Base-by-base conservation (phyloP, 2,113 vertebrate genomes). In the Scortum barcoo region DNA sequence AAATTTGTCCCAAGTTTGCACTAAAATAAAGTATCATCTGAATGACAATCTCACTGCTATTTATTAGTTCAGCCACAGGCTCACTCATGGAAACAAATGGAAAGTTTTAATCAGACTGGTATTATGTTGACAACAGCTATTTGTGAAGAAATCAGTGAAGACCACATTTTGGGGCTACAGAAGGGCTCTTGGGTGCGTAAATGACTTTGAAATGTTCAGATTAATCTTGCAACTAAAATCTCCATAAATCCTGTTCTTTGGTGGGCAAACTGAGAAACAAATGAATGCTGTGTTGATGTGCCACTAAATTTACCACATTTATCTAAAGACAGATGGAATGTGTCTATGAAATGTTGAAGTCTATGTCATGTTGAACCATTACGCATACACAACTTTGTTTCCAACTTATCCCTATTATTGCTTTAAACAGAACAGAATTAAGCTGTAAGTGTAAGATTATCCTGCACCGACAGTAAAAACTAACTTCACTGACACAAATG, bases 51-150 rank as follows among this genome's bases (percentile, higher is more conserved):
- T 9, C 46, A 46, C 28, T 77, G 50, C 24, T 69, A 83, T 90
- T 88, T 67, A 83, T 88, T 86, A 76, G 78, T 73, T 80, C 48
- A 66, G 65, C 54, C 76, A 58, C 42, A 87, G 30, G 48, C 30
- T 76, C 71, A 62, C 77, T 80, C 61, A 50, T 67, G 74, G 56
- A 84, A 84, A 86, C 74, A 86, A 86, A 87, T 87, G 77, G 42
- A 57, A 65, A 65, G 81, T 72, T 50, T 69, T 70, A 82, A 87
- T 88, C 79, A 85, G 33, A 82, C 83, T 67, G 74, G 66, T 66
- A 82, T 92, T 87, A 87, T 86, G 87, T 73, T 89, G 85, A 83
- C 87, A 86, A 68, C 51, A 81, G 70, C 63, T 79, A 75, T 89
- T 90, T 86, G 70, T 62, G 61, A 53, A 60, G 70, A 69, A 81